phyloP scores from a whole-genome alignment of 2,888 invertebrate species.

The Drosophila kambysellisi region DNA sequence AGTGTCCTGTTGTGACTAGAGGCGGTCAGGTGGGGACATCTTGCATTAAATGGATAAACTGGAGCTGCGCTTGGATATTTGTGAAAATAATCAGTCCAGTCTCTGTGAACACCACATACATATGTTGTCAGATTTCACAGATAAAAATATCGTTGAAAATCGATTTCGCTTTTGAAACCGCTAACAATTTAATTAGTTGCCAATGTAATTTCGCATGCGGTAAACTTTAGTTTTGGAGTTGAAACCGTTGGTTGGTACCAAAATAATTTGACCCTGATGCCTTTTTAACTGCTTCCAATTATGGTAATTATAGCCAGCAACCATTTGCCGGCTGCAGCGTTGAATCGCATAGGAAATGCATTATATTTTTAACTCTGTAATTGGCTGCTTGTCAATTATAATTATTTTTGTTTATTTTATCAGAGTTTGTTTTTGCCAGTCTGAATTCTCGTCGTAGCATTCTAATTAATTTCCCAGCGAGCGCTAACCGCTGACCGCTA shows the following conservation, averaged over 20 bases:
- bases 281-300: background rate
- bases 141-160: background rate
- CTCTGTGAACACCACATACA: background rate
- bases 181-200: background rate
- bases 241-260: background rate
- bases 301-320: background rate
- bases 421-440: conserved; percentile 11
- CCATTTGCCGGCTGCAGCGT: background rate
- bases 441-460: conserved; percentile 12
- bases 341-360: conserved; percentile 26
- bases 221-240: background rate
- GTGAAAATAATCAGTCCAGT: background rate
- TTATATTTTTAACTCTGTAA: background rate
- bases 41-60: background rate
- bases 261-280: background rate
- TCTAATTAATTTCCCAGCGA: conserved; percentile 38
- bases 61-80: background rate
- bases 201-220: background rate
- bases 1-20: background rate
- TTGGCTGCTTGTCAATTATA: conserved; percentile 17
- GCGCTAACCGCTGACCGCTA: conserved; percentile 3
- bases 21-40: background rate
- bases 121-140: background rate
- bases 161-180: background rate
- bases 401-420: conserved; percentile 6